phyloP scores from a whole-genome alignment of 2,113 vertebrate genomes.

The Dasypus novemcinctus region DNA sequence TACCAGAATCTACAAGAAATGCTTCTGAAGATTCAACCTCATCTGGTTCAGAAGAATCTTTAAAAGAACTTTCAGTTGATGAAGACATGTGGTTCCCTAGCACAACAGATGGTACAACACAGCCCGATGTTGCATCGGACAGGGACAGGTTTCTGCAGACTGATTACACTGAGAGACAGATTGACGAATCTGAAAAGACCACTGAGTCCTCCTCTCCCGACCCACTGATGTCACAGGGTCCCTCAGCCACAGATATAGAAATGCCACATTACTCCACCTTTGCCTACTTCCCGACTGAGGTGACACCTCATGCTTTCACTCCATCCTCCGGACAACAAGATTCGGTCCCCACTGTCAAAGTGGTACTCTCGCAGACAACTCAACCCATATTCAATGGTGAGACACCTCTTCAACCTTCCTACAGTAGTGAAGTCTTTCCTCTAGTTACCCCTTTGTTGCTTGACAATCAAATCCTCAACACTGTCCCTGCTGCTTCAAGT shows the following conservation, averaged over 20 bases:
- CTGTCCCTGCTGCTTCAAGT: conserved; percentile 86
- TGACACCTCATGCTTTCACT: conserved; percentile 81
- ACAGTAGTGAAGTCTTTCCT: conserved; percentile 89
- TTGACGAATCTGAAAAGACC: conserved; percentile 68
- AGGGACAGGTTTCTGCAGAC: conserved; percentile 69
- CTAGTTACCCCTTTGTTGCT: conserved; percentile 88
- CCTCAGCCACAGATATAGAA: conserved; percentile 77
- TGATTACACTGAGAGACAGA: conserved; percentile 57
- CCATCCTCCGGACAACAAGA: conserved; percentile 84
- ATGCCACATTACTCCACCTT: conserved; percentile 81
- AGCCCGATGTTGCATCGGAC: conserved; percentile 49
- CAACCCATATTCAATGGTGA: conserved; percentile 93
- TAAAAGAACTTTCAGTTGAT: conserved; percentile 58
- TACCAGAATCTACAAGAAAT: conserved; percentile 73
- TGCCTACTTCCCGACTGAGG: conserved; percentile 83
- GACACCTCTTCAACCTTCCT: conserved; percentile 88
- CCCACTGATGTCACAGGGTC: conserved; percentile 62
- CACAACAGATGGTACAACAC: conserved; percentile 44
- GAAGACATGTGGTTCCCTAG: conserved; percentile 68
- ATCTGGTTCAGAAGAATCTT: conserved; percentile 72
- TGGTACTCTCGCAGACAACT: conserved; percentile 88
- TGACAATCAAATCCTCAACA: conserved; percentile 87
- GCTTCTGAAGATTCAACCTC: conserved; percentile 71
- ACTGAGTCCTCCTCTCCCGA: conserved; percentile 73
- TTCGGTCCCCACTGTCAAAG: conserved; percentile 82